Percentiles rank a stretch among this genome's conserved stretches.
These are phyloP conservation scores for Labeo rohita DNA, from an alignment of 2,113 vertebrate genomes.

Conservation along the genomic window DNA sequence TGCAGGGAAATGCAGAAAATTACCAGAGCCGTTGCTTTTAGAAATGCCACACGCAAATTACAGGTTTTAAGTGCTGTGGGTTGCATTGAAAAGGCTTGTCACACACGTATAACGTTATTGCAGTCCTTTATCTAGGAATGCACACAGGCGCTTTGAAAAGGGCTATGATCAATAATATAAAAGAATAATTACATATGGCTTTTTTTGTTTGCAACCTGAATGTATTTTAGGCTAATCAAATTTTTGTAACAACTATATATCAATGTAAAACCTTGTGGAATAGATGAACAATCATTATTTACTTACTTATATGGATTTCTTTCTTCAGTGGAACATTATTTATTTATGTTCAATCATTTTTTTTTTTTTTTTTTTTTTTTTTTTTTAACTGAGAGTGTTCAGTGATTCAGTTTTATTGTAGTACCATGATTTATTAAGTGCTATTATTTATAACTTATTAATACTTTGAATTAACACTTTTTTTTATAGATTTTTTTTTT, in stretches of 20 bases:
- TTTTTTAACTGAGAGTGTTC: no score
- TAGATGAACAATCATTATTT: background rate
- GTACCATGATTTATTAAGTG: no score
- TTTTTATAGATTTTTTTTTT: no score
- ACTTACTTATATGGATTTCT: background rate
- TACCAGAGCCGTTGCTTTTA: background rate
- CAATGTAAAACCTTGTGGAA: background rate
- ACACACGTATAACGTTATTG: background rate
- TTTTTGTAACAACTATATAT: background rate
- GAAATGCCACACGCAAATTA: background rate
- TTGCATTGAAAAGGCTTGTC: background rate
- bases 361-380: no score
- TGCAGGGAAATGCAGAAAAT: background rate
- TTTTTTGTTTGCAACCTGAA: background rate
- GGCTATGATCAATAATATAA: background rate
- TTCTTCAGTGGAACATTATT: background rate
- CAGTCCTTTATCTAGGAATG: background rate
- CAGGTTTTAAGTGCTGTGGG: constrained; percentile 8
- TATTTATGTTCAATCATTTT: no score
- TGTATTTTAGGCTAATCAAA: background rate
- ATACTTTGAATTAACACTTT: no score
- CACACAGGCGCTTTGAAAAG: background rate
- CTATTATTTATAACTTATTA: no score
- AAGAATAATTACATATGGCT: background rate
- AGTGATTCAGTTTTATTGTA: no score